Evolutionary conservation across 2,797 vertebrate genomes (phyloP).

Genomic region (Sciurus vulgaris): DNA sequence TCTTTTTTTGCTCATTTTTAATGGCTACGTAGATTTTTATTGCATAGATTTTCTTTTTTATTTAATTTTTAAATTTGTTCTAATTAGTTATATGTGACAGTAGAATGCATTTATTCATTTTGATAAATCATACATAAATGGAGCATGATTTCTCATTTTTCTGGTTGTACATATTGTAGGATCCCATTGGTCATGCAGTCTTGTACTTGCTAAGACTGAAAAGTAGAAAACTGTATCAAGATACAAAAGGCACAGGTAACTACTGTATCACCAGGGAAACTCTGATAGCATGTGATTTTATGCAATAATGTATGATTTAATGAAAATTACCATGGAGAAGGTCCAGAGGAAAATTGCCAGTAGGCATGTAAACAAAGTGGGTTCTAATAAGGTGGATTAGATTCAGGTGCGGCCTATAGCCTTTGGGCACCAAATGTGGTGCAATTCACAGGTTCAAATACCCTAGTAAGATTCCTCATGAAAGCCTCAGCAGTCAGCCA

Average conservation of each 20-base stretch:
- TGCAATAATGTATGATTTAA: conserved; percentile 14
- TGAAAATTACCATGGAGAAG: conserved; percentile 7
- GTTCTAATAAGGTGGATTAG: background rate
- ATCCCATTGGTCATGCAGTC: too few relatives aligned
- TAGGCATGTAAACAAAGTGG: background rate
- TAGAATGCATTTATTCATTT: too few relatives aligned
- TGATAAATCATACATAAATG: too few relatives aligned
- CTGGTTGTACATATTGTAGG: too few relatives aligned
- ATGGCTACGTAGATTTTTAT: too few relatives aligned
- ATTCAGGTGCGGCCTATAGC: background rate
- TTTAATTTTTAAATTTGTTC: background rate
- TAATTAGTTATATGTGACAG: too few relatives aligned
- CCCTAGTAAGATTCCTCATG: background rate
- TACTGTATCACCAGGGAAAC: background rate
- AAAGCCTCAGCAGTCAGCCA: background rate
- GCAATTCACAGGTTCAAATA: background rate
- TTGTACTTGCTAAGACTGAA: background rate
- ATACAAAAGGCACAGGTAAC: background rate
- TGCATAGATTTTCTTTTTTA: too few relatives aligned
- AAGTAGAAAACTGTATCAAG: background rate
- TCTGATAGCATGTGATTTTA: conserved; percentile 16
- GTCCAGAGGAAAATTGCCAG: background rate
- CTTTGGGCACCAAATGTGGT: background rate
- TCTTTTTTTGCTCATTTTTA: too few relatives aligned
- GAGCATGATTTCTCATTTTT: too few relatives aligned